These are phyloP conservation scores for Sciurus niger DNA, from an alignment of 2,113 vertebrate species.

Conservation along the genomic window DNA sequence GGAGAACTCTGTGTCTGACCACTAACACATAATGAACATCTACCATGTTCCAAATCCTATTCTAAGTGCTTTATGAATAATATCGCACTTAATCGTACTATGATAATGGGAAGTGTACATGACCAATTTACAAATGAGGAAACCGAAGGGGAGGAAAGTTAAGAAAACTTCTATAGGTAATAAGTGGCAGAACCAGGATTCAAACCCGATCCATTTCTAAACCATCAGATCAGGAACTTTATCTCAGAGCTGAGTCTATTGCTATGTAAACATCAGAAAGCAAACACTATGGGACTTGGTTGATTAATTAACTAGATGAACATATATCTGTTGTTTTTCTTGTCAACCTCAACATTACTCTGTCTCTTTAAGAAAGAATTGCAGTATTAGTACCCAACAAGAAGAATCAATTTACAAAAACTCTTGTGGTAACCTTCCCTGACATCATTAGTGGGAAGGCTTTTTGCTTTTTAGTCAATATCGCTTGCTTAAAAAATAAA, in stretches of 20 bases:
- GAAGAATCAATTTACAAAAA: conserved; percentile 80
- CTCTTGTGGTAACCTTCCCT: conserved; percentile 4
- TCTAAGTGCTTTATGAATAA: background rate
- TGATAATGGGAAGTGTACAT: background rate
- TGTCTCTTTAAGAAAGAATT: conserved; percentile 68
- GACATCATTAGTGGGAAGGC: background rate
- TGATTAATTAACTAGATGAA: background rate
- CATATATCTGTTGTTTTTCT: background rate
- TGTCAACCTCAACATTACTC: background rate
- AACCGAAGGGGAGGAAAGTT: background rate
- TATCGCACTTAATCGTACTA: background rate
- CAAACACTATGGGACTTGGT: background rate
- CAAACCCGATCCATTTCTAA: background rate
- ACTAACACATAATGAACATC: background rate
- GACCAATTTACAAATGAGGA: background rate
- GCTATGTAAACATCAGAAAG: background rate
- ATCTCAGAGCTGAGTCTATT: background rate
- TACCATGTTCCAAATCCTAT: background rate
- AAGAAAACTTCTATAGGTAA: background rate
- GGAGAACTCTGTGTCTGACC: background rate
- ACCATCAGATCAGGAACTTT: background rate
- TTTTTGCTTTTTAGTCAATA: background rate
- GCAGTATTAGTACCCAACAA: conserved; percentile 64
- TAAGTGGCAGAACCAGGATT: background rate
- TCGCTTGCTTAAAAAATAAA: background rate